A percentile compares a stretch with the other conserved stretches of the same genome.
These are phyloP conservation scores for Balanococcus diminutus DNA, from an alignment of 2,888 invertebrate genomes.

Conservation along the genomic window DNA sequence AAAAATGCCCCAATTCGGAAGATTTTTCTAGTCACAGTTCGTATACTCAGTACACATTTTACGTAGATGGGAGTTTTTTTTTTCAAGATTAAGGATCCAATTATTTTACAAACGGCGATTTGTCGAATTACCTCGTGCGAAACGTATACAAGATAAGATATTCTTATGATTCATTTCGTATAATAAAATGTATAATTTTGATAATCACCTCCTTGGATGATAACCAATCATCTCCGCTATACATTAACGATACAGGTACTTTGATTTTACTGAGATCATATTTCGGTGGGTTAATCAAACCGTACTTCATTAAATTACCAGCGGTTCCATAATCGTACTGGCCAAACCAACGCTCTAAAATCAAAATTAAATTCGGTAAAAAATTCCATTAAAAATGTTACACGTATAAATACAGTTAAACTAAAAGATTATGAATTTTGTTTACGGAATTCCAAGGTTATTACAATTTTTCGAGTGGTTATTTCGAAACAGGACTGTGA, in stretches of 20 bases:
- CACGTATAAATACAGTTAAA: neutral
- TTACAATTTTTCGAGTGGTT: neutral
- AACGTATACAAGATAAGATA: neutral
- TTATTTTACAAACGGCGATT: neutral
- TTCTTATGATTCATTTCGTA: neutral
- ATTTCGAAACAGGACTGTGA: neutral
- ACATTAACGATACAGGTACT: constrained; percentile 70
- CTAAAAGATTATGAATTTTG: neutral
- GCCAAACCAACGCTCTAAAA: constrained; percentile 64
- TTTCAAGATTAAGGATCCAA: neutral
- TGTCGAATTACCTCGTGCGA: neutral
- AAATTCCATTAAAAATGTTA: neutral
- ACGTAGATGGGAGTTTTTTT: too few species aligned
- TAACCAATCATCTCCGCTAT: constrained; percentile 75
- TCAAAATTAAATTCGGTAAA: neutral
- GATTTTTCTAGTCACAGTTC: too few species aligned
- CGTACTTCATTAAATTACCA: constrained; percentile 67
- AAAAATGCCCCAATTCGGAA: too few species aligned
- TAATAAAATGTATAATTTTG: neutral
- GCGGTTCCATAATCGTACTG: constrained; percentile 72
- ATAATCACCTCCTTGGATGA: constrained; percentile 66
- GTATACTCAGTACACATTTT: too few species aligned
- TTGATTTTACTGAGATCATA: constrained; percentile 69
- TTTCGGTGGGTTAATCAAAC: constrained; percentile 65
- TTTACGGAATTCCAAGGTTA: neutral